Base-by-base conservation (phyloP, 2,888 invertebrate genomes). In the Drosophila subsilvestris region DNA sequence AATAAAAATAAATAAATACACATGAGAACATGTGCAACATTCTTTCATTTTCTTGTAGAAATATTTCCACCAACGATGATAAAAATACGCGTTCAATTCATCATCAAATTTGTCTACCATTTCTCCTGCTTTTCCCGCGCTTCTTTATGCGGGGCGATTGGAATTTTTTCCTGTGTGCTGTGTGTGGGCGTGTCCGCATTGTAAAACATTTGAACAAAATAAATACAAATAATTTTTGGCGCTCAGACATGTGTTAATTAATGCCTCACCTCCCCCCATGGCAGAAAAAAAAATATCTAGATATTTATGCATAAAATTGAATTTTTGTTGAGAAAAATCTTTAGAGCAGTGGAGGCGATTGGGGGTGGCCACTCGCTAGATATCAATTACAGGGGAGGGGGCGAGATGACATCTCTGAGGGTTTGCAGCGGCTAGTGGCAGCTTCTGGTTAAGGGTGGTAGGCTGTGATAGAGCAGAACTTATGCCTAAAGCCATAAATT, bases 401-500 rank as follows among this genome's bases (percentile, higher is more conserved):
- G 10, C n/a, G n/a, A 10, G 1, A 29, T 12, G 29, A 10, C 9
- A 10, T 0, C 10, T 10, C 32, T 32, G 1, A 14, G 27, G 8
- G 9, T 27, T 27, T 8, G 2, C 27, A 8, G 27, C 9, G 6
- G 14, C 3, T 22, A 22, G 22, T 0, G 12, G 12, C 5, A 37
- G 14, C 14, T n/a, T 12, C 51, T 49, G 74, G 51, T 22, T 18
- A 53, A 55, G 63, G 27, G 27, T 27, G 0, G 27, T 0, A 60
- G 17, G 3, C 32, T 42, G 20, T 14, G 49, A 27, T 32, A 9
- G 43, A n/a, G 44, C 56, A 57, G 68, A 66, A 73, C 72, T 78
- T 78, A 78, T 80, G 86, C 75, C 78, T 65, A 74, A 75, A 83
- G 77, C 76, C 62, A 83, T 85, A 86, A 88, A 88, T 85, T 86